phyloP scores from a whole-genome alignment of 2,113 vertebrate genomes.

The Alouatta palliata region DNA sequence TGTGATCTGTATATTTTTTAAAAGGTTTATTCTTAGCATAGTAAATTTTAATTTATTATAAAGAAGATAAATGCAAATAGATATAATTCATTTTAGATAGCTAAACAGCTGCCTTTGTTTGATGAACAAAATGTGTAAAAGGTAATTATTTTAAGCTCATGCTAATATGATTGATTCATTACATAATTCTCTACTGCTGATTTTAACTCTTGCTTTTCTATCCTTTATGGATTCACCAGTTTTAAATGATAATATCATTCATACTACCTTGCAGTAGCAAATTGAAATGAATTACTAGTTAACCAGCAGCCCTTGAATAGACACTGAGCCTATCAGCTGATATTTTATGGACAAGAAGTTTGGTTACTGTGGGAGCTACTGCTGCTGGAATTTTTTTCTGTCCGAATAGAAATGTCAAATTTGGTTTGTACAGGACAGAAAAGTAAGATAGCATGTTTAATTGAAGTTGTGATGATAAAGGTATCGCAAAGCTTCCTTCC shows the following conservation, averaged over 20 bases:
- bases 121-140: constrained; percentile 38
- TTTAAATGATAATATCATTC: neutral
- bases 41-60: constrained; percentile 33
- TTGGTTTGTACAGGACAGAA: neutral
- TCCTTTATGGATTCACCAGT: neutral
- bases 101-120: constrained; percentile 39
- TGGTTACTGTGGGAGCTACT: neutral
- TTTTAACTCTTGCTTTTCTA: constrained; percentile 42
- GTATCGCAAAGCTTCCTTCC: neutral
- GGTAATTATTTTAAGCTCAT: constrained; percentile 41
- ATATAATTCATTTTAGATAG: neutral
- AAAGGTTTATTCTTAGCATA: neutral
- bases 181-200: neutral
- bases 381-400: neutral
- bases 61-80: neutral
- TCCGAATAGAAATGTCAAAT: neutral
- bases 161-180: constrained; percentile 13
- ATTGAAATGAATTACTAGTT: neutral
- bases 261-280: neutral
- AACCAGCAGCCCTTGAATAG: neutral
- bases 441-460: neutral
- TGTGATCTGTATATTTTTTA: neutral
- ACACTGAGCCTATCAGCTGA: neutral
- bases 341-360: neutral
- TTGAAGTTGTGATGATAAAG: neutral